Conservation (phyloP, 2,797 vertebrate genomes). For the Melanotaenia trifasciata region DNA sequence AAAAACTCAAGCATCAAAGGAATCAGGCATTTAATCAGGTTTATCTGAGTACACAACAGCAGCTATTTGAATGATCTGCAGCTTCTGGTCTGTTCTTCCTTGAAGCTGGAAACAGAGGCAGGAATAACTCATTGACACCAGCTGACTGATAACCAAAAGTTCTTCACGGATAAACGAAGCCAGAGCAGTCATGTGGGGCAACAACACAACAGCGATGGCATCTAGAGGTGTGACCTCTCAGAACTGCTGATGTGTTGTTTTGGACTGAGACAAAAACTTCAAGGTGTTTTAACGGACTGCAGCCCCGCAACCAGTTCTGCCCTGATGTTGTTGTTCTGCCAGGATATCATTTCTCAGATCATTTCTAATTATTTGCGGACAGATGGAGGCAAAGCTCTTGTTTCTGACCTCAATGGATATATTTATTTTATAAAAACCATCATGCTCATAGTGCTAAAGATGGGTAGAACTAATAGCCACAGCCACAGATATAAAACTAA, state of each 20-base stretch:
- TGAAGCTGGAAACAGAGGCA: background rate
- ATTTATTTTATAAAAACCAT: background rate
- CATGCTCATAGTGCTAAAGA: background rate
- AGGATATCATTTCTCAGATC: background rate
- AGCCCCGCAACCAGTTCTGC: slow-evolving; percentile 16
- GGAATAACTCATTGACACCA: slow-evolving; percentile 47
- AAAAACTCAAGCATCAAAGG: background rate
- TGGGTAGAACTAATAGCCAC: no score
- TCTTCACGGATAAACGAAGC: slow-evolving; percentile 35
- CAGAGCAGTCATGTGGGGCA: background rate
- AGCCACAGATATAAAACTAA: background rate
- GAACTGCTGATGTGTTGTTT: slow-evolving; percentile 35
- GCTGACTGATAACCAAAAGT: slow-evolving; percentile 37
- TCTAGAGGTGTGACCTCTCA: slow-evolving; percentile 9
- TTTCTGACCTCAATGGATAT: background rate
- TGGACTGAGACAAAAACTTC: slow-evolving; percentile 47
- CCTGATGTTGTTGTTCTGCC: background rate
- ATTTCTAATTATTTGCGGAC: background rate
- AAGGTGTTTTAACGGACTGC: slow-evolving; percentile 2
- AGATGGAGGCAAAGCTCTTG: background rate
- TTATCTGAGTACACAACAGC: background rate
- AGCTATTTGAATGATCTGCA: background rate
- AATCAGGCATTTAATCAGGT: background rate
- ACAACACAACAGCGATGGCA: slow-evolving; percentile 29
- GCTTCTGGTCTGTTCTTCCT: background rate